Conservation (phyloP, 2,888 invertebrate species). For the Plebejus argus region DNA sequence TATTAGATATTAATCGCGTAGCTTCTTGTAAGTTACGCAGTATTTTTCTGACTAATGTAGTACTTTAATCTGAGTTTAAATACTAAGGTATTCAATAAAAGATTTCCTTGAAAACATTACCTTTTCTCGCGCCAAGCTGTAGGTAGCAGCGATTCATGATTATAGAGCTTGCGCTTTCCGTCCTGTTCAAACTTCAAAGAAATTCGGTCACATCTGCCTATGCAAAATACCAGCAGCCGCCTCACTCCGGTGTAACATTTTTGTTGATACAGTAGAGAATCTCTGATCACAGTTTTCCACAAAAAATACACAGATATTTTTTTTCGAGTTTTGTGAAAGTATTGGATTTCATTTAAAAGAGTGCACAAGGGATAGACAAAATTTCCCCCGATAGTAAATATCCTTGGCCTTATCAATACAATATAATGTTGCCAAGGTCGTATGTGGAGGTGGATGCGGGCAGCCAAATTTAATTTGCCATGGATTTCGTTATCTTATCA, state of each 20-base stretch:
- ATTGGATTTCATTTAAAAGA: too few species aligned
- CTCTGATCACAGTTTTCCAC: neutral
- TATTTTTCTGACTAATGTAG: too few species aligned
- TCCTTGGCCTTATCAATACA: neutral
- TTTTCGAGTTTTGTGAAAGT: neutral
- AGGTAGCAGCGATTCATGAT: neutral
- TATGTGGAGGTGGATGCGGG: neutral
- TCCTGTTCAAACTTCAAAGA: too few species aligned
- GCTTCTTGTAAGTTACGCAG: too few species aligned
- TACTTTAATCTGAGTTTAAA: too few species aligned
- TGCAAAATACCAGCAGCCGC: neutral
- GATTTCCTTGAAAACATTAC: neutral
- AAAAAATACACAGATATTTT: neutral
- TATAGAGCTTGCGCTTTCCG: neutral
- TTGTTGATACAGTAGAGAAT: neutral
- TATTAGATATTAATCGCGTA: too few species aligned
- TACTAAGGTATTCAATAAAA: too few species aligned
- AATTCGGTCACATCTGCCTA: conserved; percentile 1
- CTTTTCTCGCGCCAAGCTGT: neutral
- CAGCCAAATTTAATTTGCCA: conserved; percentile 18
- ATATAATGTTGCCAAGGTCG: neutral
- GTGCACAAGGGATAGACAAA: neutral
- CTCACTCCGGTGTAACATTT: neutral
- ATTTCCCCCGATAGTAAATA: neutral
- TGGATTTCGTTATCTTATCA: conserved; percentile 13